Base-by-base conservation (phyloP, 2,113 vertebrate species). In the Petromus typicus region DNA sequence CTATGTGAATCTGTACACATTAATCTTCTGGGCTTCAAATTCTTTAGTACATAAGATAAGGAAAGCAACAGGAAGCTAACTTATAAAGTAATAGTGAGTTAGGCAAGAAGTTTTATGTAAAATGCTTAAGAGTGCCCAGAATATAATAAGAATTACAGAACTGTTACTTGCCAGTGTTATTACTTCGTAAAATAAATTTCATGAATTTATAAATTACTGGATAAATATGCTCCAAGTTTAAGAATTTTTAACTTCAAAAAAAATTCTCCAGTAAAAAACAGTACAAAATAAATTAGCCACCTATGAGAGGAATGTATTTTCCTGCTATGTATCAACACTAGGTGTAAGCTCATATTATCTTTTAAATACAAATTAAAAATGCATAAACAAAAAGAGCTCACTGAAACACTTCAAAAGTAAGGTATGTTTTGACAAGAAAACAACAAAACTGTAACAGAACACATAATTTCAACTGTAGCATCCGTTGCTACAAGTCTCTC, bases 391-490 rank as follows among this genome's bases (percentile, higher is more conserved):
- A 34, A 89, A 40, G 45, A 90, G 48, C 45, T 87, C 32, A 85
- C 37, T 56, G 20, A 92, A 89, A 76, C 8, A 66, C 22, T 78
- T 23, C 48, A 59, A 93, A 85, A 94, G 59, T 57, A 73, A 84
- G 90, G 37, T 79, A 67, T 51, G 10, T 51, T 69, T 88, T 78
- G 48, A 94, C 22, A 78, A 93, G 71, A 25, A 89, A 94, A n/a
- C 9, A 32, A 8, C 56, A 73, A 90, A 91, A 81, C 43, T 37
- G 4, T 59, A 48, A 63, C 22, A 27, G 78, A 66, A 86, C 48
- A 14, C 34, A 22, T 13, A 78, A 78, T 45, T 56, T 73, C 79
- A 67, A 23, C 4, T 8, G 1, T 1, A 54, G 43, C 37, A 30
- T 61, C 69, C 73, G 22, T 56, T 32, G 27, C 81, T 64, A 82